Conservation (phyloP, 2,113 vertebrate species). For the Periophthalmodon schlosseri region DNA sequence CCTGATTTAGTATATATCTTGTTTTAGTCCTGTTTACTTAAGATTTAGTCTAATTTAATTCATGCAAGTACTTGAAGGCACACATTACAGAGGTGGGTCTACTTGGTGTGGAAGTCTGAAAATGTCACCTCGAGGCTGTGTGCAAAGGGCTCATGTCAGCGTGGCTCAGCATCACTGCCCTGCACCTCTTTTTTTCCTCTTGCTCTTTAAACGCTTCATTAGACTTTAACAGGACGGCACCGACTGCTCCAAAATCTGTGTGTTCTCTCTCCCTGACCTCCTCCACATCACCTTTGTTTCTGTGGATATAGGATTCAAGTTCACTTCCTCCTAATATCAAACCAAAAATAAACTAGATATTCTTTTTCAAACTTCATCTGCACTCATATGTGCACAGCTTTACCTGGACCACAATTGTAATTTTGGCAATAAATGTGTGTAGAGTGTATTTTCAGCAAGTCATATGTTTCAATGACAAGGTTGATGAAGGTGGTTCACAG, state of each 20-base stretch:
- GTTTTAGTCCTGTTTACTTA: neutral
- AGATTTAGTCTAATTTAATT: neutral
- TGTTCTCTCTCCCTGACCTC: slow-evolving; percentile 13
- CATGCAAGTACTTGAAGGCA: neutral
- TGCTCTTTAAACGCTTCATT: slow-evolving; percentile 71
- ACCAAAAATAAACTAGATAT: neutral
- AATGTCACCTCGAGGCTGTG: slow-evolving; percentile 48
- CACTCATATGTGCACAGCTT: neutral
- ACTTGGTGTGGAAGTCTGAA: neutral
- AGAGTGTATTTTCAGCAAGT: neutral
- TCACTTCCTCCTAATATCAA: neutral
- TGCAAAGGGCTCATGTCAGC: slow-evolving; percentile 71
- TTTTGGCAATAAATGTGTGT: neutral
- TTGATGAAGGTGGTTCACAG: too few relatives aligned
- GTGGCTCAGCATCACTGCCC: slow-evolving; percentile 67
- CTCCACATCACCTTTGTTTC: slow-evolving; percentile 9
- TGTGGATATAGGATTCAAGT: neutral
- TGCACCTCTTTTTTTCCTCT: slow-evolving; percentile 58
- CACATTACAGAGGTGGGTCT: neutral
- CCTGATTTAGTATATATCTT: neutral
- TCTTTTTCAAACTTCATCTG: neutral
- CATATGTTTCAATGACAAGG: neutral
- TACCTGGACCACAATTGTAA: neutral
- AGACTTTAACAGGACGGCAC: slow-evolving; percentile 68
- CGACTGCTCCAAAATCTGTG: slow-evolving; percentile 40